Conservation (phyloP, 2,797 vertebrate species). For the Mormyrus proboscirostris region DNA sequence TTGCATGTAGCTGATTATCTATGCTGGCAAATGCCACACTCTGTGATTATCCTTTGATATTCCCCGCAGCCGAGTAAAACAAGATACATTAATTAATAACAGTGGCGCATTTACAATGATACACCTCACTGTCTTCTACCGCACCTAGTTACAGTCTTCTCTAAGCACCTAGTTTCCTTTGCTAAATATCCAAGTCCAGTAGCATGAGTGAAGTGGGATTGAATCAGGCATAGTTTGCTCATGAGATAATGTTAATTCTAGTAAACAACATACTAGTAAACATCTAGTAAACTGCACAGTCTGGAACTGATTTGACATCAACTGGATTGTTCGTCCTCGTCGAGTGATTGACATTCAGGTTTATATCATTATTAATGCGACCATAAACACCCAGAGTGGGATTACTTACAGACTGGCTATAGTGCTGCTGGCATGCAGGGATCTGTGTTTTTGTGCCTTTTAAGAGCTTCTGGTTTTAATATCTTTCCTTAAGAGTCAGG, state of each 20-base stretch:
- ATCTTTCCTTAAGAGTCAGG: conserved; percentile 27
- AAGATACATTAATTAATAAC: background rate
- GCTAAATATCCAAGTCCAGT: background rate
- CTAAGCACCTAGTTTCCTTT: background rate
- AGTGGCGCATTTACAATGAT: background rate
- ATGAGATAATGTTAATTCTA: background rate
- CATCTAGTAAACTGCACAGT: conserved; percentile 12
- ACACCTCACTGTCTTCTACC: background rate
- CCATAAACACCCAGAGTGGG: conserved; percentile 43
- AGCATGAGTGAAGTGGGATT: background rate
- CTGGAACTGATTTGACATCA: conserved; percentile 15
- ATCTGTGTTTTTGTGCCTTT: conserved; percentile 31
- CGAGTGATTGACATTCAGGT: conserved; percentile 40
- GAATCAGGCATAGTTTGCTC: background rate
- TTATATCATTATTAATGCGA: conserved; percentile 46
- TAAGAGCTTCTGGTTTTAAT: conserved; percentile 47
- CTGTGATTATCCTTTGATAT: background rate
- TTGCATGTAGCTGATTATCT: background rate
- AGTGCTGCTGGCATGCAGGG: conserved; percentile 37
- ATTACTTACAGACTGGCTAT: conserved; percentile 39
- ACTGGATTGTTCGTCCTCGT: conserved; percentile 21
- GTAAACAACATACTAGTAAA: conserved; percentile 12
- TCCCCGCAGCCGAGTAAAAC: background rate
- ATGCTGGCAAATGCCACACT: background rate
- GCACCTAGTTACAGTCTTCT: background rate